Evolutionary conservation across 2,797 vertebrate genomes (phyloP), one percentile per base, ranked within the genome.

Genomic region (Siniperca scherzeri): DNA sequence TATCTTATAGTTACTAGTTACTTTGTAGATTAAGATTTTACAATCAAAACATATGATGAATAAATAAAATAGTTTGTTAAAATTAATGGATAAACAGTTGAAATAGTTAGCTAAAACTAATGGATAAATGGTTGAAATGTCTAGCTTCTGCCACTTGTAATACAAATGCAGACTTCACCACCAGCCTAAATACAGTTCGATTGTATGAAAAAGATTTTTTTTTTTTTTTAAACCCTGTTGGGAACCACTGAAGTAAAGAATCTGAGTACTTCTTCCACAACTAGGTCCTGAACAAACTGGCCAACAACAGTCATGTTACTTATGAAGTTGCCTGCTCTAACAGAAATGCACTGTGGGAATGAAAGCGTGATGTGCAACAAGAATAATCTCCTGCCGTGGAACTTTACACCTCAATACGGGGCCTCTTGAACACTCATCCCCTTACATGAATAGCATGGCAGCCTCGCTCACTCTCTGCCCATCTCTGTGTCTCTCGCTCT

Each of bases 371-470:
- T 55, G 61, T 80, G 56, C 27, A 55, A 66, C 46, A 67, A 77
- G 73, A 84, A 82, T 82, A 76, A 90, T 76, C 88, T 82, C 68
- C 73, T 27, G 44, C 80, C 30, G 42, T 61, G 86, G 85, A 86
- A 89, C 88, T 72, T 89, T 83, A 86, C 77, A 87, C 84, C 80
- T 88, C 56, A 5, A 81, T 61, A 57, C 17, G 3, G 75, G 82
- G 87, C 83, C 85, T 83, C 81, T 72, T 81, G 62, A 82, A 60
- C 85, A 60, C 77, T 89, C 82, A 76, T 84, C 83, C 74, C 14
- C 40, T 19, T 55, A 57, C 87, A 79, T 79, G 78, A 88, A 87
- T 75, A 80, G 82, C 62, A 70, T 80, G 21, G 56, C 70, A 66
- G 71, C 44, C 74, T 73, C 48, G 4, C 84, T 83, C 67, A 0